Evolutionary conservation across 2,888 invertebrate genomes (phyloP).

Genomic region (Rhagonycha lutea): DNA sequence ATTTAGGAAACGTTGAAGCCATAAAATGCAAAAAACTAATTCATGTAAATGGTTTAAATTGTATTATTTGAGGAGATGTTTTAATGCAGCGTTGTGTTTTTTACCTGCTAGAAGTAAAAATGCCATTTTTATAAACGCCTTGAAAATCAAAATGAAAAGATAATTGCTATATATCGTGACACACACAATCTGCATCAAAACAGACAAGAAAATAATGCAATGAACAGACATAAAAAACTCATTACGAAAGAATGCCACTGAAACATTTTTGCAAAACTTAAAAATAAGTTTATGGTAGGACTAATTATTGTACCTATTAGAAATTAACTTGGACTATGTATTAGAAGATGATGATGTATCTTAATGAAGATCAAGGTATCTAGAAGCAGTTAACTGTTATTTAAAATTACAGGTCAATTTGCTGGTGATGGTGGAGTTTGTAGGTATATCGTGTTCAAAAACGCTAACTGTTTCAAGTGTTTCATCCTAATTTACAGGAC

Average conservation of each 20-base stretch:
- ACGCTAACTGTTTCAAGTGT: slow-evolving; percentile 13
- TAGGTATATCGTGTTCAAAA: slow-evolving; percentile 10
- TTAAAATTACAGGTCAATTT: slow-evolving; percentile 22
- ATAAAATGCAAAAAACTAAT: not conserved
- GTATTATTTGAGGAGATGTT: not conserved
- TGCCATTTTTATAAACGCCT: slow-evolving; percentile 5
- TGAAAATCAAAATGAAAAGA: slow-evolving; percentile 11
- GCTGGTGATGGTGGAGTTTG: slow-evolving; percentile 11
- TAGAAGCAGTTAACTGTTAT: slow-evolving; percentile 23
- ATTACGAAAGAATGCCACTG: not conserved
- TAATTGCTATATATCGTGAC: slow-evolving; percentile 22
- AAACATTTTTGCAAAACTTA: not conserved
- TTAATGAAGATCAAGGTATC: slow-evolving; percentile 26
- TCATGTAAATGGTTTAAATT: not conserved
- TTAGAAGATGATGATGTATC: slow-evolving; percentile 26
- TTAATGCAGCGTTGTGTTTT: not conserved
- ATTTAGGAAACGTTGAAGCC: not conserved
- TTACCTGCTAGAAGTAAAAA: slow-evolving; percentile 6
- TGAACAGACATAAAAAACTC: not conserved
- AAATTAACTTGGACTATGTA: slow-evolving; percentile 5
- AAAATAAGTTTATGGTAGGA: not conserved
- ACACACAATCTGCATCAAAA: slow-evolving; percentile 13
- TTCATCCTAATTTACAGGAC: slow-evolving; percentile 15
- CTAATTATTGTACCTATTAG: not conserved
- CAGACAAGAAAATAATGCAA: not conserved